phyloP scores from a whole-genome alignment of 2,888 invertebrate genomes.

The Hydrotaea diabolus region DNA sequence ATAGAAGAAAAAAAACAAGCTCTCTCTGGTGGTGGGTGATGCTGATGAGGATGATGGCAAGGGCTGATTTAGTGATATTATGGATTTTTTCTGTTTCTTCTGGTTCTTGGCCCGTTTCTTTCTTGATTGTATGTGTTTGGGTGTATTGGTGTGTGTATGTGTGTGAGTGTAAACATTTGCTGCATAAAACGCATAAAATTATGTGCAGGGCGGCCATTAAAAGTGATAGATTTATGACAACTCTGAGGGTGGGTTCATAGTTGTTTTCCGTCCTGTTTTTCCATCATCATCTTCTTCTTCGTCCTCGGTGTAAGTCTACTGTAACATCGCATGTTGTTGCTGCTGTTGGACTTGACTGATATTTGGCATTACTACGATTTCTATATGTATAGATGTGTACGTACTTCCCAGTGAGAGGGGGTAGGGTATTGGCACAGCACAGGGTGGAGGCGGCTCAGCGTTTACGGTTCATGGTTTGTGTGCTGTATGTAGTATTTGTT shows the following conservation, averaged over 20 bases:
- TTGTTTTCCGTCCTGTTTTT: constrained; percentile 41
- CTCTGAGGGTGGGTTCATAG: constrained; percentile 65
- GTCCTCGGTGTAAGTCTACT: constrained; percentile 1
- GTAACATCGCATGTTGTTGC: neutral
- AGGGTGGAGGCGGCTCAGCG: neutral
- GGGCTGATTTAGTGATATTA: constrained; percentile 66
- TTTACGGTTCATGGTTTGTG: too few species aligned
- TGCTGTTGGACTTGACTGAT: constrained; percentile 61
- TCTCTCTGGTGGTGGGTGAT: constrained; percentile 42
- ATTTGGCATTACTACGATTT: constrained; percentile 50
- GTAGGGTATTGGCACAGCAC: constrained; percentile 7
- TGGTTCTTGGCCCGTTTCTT: constrained; percentile 10
- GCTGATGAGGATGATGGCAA: constrained; percentile 48
- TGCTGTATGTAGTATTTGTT: constrained; percentile 36
- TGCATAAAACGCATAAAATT: constrained; percentile 78
- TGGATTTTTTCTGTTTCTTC: constrained; percentile 41
- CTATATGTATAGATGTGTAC: neutral
- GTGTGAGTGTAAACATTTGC: constrained; percentile 58
- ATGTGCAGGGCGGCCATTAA: constrained; percentile 79
- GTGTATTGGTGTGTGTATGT: constrained; percentile 18
- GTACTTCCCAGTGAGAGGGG: neutral
- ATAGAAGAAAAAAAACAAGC: constrained; percentile 48
- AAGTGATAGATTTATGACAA: constrained; percentile 79
- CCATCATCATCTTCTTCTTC: constrained; percentile 5
- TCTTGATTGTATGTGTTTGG: too few species aligned